phyloP scores from a whole-genome alignment of 2,797 vertebrate species.

The Sardinella longiceps region DNA sequence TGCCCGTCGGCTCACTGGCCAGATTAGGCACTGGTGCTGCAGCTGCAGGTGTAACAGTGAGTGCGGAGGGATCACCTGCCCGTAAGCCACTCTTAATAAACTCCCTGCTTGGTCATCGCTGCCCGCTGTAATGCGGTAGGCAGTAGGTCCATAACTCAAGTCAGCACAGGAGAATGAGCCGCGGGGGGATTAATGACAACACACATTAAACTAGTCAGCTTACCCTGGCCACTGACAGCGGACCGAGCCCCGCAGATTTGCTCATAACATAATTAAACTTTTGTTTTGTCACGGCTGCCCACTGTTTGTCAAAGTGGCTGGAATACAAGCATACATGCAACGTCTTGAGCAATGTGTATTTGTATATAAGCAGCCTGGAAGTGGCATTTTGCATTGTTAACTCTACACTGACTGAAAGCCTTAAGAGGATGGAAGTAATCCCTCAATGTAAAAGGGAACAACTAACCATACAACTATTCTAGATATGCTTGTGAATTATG shows the following conservation, averaged over 20 bases:
- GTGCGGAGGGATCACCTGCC: not conserved
- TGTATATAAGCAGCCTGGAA: not conserved
- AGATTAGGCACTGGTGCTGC: not conserved
- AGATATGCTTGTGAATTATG: not conserved
- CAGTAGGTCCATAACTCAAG: not conserved
- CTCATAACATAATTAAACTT: not conserved
- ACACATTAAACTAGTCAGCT: slow-evolving; percentile 45
- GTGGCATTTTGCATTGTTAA: not conserved
- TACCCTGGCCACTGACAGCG: not conserved
- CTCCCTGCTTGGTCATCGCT: slow-evolving; percentile 13
- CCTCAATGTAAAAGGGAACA: not conserved
- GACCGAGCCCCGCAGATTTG: not conserved
- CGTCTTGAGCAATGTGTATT: not conserved
- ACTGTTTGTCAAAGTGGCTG: not conserved
- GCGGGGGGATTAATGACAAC: not conserved
- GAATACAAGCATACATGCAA: not conserved
- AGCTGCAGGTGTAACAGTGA: not conserved
- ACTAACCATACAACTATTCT: not conserved
- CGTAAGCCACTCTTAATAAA: slow-evolving; percentile 23
- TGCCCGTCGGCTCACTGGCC: not conserved
- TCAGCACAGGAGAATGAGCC: not conserved
- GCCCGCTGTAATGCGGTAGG: slow-evolving; percentile 30
- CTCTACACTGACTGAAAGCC: not conserved
- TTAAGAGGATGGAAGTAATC: not conserved
- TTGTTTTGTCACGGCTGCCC: not conserved